Conservation (phyloP, 1,140 invertebrate genomes). For the Trachymyrmex septentrionalis region DNA sequence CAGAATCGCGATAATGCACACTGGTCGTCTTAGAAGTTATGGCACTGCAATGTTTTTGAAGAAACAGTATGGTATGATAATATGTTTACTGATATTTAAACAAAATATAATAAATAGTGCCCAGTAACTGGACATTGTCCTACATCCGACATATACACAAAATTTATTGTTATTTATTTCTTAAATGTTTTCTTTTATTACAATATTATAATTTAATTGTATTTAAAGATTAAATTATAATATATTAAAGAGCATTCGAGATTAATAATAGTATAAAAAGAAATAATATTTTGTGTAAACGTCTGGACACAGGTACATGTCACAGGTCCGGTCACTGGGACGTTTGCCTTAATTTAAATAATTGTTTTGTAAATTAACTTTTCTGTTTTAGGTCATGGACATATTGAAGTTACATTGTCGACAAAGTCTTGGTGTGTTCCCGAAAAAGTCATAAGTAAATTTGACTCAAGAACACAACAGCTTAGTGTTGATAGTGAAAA, state of each 20-base stretch:
- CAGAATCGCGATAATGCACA: conserved; percentile 96
- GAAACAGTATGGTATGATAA: conserved; percentile 91
- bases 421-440: conserved; percentile 80
- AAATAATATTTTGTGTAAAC: too few relatives aligned
- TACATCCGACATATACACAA: too few relatives aligned
- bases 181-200: too few relatives aligned
- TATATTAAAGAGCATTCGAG: too few relatives aligned
- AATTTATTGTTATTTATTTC: too few relatives aligned
- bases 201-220: too few relatives aligned
- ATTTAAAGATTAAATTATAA: too few relatives aligned
- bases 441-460: conserved; percentile 75
- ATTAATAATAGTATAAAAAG: too few relatives aligned
- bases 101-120: too few relatives aligned
- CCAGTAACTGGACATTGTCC: too few relatives aligned
- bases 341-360: conserved; percentile 56
- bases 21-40: conserved; percentile 93
- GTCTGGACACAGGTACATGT: too few relatives aligned
- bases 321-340: too few relatives aligned
- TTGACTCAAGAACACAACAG: conserved; percentile 78
- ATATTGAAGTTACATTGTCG: conserved; percentile 84
- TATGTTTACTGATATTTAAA: not conserved
- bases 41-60: conserved; percentile 96
- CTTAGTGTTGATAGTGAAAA: conserved; percentile 80
- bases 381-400: conserved; percentile 80
- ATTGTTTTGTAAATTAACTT: conserved; percentile 50